phyloP scores from a whole-genome alignment of 2,888 invertebrate genomes.

The Tinea semifulvella region DNA sequence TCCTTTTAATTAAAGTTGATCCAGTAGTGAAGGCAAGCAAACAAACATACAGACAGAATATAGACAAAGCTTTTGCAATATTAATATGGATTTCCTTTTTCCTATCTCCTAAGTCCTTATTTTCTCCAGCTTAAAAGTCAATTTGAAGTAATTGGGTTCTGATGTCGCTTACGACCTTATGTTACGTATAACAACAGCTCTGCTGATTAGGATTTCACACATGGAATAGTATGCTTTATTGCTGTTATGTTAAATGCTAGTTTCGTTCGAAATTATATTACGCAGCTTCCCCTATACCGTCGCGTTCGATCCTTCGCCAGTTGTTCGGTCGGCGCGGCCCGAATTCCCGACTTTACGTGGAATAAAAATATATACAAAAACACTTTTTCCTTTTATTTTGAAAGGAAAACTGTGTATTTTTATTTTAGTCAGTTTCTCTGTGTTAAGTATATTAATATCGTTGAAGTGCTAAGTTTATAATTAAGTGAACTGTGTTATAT shows the following conservation, averaged over 20 bases:
- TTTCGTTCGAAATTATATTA: constrained; percentile 32
- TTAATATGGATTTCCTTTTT: no score
- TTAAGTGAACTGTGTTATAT: no score
- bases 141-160: neutral
- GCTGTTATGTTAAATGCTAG: constrained; percentile 22
- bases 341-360: constrained; percentile 27
- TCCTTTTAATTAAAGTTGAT: no score
- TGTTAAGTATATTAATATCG: constrained; percentile 58
- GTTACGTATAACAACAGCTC: neutral
- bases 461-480: no score
- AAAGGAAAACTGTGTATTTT: constrained; percentile 46
- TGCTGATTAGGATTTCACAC: neutral
- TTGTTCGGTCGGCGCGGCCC: constrained; percentile 59
- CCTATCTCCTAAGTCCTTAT: no score
- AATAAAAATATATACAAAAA: constrained; percentile 32
- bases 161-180: neutral
- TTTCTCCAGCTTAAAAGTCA: no score
- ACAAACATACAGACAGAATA: no score
- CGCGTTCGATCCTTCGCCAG: constrained; percentile 60
- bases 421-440: constrained; percentile 38
- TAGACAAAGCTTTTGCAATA: no score
- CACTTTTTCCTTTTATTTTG: constrained; percentile 46
- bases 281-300: constrained; percentile 62
- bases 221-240: neutral
- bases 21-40: no score